Evolutionary conservation across 2,888 invertebrate genomes (phyloP), one percentile per base, ranked within the genome.

Genomic region (Apeira syringaria): DNA sequence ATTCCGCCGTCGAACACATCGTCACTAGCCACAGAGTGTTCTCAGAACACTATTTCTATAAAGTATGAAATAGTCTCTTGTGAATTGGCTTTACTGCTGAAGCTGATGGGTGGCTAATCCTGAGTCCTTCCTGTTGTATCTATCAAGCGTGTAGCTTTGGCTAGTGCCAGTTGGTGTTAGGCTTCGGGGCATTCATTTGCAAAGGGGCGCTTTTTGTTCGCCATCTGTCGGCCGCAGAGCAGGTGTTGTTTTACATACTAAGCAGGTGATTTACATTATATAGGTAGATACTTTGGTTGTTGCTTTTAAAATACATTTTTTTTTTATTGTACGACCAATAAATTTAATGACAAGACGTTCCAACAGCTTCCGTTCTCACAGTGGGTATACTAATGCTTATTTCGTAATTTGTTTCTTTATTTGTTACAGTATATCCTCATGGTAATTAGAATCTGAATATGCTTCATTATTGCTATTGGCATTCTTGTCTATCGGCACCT

Each of bases 221-320:
- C 72, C 87, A 87, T 85, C 84, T 88, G 88, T 73, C 77, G 78
- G 55, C 46, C 55, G 82, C 88, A 88, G 87, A 87, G 82, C 88
- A 88, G 87, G 88, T 88, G 88, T 77, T 70, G 66, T 63, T 76
- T 76, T 81, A 79, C 80, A 82, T 81, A 78, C 65, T 72, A 79
- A 87, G 78, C 88, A 88, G 87, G 86, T 88, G 86, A 79, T 81
- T 81, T 78, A 61, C 74, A 80, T n/a, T n/a, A n/a, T n/a, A n/a
- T n/a, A n/a, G n/a, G n/a, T n/a, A n/a, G 77, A 76, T 71, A 72
- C 72, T 70, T 73, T 73, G 68, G 68, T 70, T 59, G 58, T 55
- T 64, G 35, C 33, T 50, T 35, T 50, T 31, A 59, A 50, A 49
- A 45, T 47, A 40, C 44, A 43, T 45, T 61, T 61, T 61, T 47